Percentiles rank a stretch among this genome's conserved stretches.
phyloP scores from a whole-genome alignment of 2,113 vertebrate species.

The Blennius ocellaris region DNA sequence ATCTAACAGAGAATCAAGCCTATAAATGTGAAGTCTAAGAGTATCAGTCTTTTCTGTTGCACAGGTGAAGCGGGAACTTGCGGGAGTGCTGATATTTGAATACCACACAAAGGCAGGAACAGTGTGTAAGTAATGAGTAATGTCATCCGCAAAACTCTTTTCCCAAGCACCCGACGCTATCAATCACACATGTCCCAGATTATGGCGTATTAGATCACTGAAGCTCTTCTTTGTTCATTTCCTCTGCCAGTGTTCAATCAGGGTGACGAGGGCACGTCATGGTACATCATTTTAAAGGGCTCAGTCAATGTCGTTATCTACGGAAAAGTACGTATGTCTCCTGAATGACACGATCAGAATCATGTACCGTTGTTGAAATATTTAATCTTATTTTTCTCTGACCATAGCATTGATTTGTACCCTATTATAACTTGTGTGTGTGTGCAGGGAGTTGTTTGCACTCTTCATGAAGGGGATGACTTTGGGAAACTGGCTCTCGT shows the following conservation, averaged over 20 bases:
- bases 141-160: neutral
- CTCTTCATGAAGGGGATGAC: conserved; percentile 96
- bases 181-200: conserved; percentile 8
- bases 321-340: conserved; percentile 89
- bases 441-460: conserved; percentile 95
- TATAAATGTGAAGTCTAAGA: no score
- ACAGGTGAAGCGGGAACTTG: conserved; percentile 95
- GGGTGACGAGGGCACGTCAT: conserved; percentile 98
- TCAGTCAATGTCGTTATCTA: conserved; percentile 99
- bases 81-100: conserved; percentile 96
- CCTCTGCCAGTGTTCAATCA: conserved; percentile 96
- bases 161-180: neutral
- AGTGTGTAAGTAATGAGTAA: conserved; percentile 89
- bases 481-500: conserved; percentile 98
- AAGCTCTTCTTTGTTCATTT: conserved; percentile 30
- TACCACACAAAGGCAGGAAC: conserved; percentile 96
- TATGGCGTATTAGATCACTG: neutral
- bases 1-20: neutral
- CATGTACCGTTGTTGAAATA: neutral
- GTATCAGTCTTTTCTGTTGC: conserved; percentile 43
- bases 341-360: neutral
- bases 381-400: neutral
- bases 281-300: conserved; percentile 99
- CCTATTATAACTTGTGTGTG: neutral
- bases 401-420: neutral